Evolutionary conservation across 2,113 vertebrate genomes (phyloP).

Genomic region (Tamias sibiricus): DNA sequence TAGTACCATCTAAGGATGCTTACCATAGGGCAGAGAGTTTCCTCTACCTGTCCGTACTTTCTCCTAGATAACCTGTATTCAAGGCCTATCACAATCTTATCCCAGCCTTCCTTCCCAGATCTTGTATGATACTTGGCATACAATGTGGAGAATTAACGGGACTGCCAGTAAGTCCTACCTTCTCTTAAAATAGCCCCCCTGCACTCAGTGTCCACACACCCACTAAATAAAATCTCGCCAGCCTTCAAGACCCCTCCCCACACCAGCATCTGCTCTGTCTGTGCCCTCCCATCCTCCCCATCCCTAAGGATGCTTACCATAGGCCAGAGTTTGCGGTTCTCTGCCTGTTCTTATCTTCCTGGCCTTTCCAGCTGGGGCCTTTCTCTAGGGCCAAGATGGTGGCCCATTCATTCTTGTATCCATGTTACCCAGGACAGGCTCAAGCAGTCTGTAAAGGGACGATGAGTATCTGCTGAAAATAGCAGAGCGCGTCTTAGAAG

Average conservation of each 20-base stretch:
- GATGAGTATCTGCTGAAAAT: not conserved
- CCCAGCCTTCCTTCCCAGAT: not conserved
- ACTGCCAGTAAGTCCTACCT: not conserved
- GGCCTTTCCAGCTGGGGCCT: not conserved
- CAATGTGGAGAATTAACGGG: not conserved
- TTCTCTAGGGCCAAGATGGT: not conserved
- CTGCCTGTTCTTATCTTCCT: not conserved
- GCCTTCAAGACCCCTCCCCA: not conserved
- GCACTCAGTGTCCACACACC: not conserved
- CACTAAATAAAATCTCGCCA: not conserved
- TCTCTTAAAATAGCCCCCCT: not conserved
- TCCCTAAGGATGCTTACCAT: not conserved
- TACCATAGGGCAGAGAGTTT: not conserved
- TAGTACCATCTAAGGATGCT: not conserved
- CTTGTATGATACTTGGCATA: not conserved
- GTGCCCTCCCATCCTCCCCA: not conserved
- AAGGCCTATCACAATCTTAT: not conserved
- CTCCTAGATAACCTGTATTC: not conserved
- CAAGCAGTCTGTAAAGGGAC: not conserved
- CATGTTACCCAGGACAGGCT: not conserved
- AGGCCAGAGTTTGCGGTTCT: not conserved
- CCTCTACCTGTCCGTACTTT: not conserved
- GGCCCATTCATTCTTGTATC: not conserved
- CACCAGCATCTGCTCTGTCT: not conserved
- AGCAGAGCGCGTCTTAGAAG: not conserved